Percentiles rank a stretch among this genome's conserved stretches.
These are phyloP conservation scores for Vanessa atalanta DNA, from an alignment of 1,140 invertebrate species.

Conservation along the genomic window DNA sequence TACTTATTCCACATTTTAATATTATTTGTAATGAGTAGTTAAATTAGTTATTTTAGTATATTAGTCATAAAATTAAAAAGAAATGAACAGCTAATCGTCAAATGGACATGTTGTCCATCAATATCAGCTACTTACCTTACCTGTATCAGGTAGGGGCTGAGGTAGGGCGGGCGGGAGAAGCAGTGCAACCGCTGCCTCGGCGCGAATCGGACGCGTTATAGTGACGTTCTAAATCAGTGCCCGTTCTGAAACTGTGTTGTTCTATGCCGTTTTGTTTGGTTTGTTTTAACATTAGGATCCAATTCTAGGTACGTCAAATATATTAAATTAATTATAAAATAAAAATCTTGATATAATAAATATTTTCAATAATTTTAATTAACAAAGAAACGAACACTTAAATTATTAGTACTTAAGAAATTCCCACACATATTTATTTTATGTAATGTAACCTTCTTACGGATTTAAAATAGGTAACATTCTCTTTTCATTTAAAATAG, in stretches of 20 bases:
- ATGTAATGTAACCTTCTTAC: background rate
- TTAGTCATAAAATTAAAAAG: background rate
- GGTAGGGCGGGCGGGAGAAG: slow-evolving; percentile 58
- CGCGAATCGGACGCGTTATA: slow-evolving; percentile 50
- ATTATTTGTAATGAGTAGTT: too few relatives aligned
- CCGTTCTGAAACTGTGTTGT: slow-evolving; percentile 44
- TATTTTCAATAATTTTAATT: background rate
- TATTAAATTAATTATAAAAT: background rate
- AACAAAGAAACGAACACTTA: too few relatives aligned
- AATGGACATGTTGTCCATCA: slow-evolving; percentile 69
- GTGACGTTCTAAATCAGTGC: slow-evolving; percentile 50
- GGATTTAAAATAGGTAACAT: background rate
- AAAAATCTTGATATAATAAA: background rate
- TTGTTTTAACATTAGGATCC: slow-evolving; percentile 16
- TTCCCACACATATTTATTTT: too few relatives aligned
- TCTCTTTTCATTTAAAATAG: slow-evolving; percentile 1
- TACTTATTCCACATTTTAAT: too few relatives aligned
- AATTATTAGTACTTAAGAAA: too few relatives aligned
- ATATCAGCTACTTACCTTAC: slow-evolving; percentile 73
- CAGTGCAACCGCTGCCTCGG: slow-evolving; percentile 60
- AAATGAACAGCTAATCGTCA: slow-evolving; percentile 44
- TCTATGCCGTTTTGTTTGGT: slow-evolving; percentile 20
- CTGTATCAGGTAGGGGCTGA: slow-evolving; percentile 66
- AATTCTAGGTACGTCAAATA: slow-evolving; percentile 24
- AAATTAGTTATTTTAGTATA: too few relatives aligned